These are phyloP conservation scores for Paramormyrops hopkinsi DNA, from an alignment of 2,797 vertebrate genomes.

Conservation along the genomic window DNA sequence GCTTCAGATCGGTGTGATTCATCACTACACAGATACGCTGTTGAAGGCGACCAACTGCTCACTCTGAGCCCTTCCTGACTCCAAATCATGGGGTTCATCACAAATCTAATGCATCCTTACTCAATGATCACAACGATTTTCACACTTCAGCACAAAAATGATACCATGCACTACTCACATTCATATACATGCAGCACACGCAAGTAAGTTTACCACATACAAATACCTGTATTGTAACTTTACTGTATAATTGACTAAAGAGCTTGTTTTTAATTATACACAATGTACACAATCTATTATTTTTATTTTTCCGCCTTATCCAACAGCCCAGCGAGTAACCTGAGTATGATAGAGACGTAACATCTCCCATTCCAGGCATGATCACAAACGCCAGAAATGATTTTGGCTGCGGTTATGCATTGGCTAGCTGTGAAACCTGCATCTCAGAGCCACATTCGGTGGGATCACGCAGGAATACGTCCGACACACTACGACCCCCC, in stretches of 20 bases:
- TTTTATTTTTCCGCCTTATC: not conserved
- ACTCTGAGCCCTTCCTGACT: not conserved
- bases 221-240: not conserved
- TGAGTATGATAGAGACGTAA: not conserved
- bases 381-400: not conserved
- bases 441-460: not conserved
- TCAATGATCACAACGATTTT: not conserved
- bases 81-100: not conserved
- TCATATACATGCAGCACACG: not conserved
- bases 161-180: not conserved
- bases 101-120: not conserved
- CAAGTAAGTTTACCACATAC: not conserved
- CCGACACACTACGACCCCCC: not conserved
- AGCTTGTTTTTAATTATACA: not conserved
- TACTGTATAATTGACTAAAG: not conserved
- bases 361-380: not conserved
- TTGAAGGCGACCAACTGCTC: not conserved
- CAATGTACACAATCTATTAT: not conserved
- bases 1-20: not conserved
- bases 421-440: not conserved
- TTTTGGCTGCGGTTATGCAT: not conserved
- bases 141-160: not conserved
- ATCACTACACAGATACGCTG: not conserved
- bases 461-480: not conserved
- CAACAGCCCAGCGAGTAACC: not conserved